Base-by-base conservation (phyloP, 1,140 invertebrate species). In the Lordiphosa mommai region DNA sequence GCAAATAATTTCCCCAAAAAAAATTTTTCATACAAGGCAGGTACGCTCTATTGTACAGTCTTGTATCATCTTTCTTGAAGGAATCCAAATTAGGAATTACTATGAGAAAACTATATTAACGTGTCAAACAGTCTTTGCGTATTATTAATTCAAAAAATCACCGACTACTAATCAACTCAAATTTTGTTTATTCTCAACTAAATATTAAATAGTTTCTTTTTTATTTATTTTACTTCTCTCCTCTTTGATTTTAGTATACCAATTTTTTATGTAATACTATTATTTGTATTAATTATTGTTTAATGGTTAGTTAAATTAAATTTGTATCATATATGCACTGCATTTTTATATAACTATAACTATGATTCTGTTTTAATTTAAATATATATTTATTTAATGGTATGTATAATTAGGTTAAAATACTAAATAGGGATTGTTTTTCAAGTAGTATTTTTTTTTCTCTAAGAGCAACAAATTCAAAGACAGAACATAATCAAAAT, bases 151-250 rank as follows among this genome's bases (percentile, higher is more conserved):
- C n/a, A n/a, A n/a, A n/a, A n/a, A n/a, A n/a, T n/a, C n/a, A n/a
- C n/a, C n/a, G n/a, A n/a, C n/a, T 29, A 27, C 32, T 33, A n/a
- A 27, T 13, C 14, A 27, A 48, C 33, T 41, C 47, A 12, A 29
- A 20, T 49, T 64, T 65, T 52, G 67, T 49, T 69, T 61, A 20
- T 33, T 32, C 32, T 47, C 57, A 73, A 80, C 74, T 80, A n/a
- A 80, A 70, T 82, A 64, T 82, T 82, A 77, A 63, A 77, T 77
- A 74, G 55, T 67, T 79, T 80, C 70, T 74, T 8, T 40, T 40
- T 14, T 12, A 12, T 79, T 61, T 48, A 32, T 56, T 72, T 61
- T 69, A 38, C 38, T 72, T 73, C 47, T 61, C 47, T 49, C 13
- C 47, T 49, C 13, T 56, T 66, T 61, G 55, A 48, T 41, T 32